A percentile compares a stretch with the other conserved stretches of the same genome.
Conservation (phyloP, 2,113 vertebrate genomes). For the Heterotis niloticus region DNA sequence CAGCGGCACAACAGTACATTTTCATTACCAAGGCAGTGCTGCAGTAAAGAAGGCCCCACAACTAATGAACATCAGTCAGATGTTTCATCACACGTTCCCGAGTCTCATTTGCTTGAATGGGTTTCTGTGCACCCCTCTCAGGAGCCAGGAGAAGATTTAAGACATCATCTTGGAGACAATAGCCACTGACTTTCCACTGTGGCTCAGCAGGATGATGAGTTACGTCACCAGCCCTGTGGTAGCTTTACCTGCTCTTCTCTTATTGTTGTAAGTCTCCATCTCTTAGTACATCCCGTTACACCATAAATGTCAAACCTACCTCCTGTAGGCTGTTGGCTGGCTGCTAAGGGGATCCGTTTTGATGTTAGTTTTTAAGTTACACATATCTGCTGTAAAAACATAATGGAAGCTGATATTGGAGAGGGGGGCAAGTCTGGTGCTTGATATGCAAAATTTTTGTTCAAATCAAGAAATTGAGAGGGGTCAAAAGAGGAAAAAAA, state of each 20-base stretch:
- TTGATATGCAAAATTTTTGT: too few species aligned
- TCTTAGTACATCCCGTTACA: background rate
- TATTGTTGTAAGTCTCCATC: slow-evolving; percentile 79
- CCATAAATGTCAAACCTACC: background rate
- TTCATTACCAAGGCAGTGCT: background rate
- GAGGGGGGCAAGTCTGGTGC: too few species aligned
- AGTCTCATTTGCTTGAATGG: background rate
- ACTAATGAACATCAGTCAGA: background rate
- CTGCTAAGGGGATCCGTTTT: background rate
- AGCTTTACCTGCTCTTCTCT: slow-evolving; percentile 79
- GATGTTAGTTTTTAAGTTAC: too few species aligned
- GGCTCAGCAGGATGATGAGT: slow-evolving; percentile 80
- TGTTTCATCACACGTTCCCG: background rate
- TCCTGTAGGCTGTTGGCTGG: background rate
- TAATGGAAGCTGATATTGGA: too few species aligned
- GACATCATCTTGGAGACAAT: slow-evolving; percentile 92
- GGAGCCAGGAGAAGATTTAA: slow-evolving; percentile 94
- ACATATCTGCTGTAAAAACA: too few species aligned
- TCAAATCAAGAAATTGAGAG: too few species aligned
- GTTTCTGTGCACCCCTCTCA: slow-evolving; percentile 39
- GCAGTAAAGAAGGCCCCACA: background rate
- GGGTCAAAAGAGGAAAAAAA: too few species aligned
- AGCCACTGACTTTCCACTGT: slow-evolving; percentile 76
- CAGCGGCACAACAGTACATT: background rate
- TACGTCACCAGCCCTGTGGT: slow-evolving; percentile 91